phyloP scores from a whole-genome alignment of 2,797 vertebrate genomes.

The Rhinella marina region DNA sequence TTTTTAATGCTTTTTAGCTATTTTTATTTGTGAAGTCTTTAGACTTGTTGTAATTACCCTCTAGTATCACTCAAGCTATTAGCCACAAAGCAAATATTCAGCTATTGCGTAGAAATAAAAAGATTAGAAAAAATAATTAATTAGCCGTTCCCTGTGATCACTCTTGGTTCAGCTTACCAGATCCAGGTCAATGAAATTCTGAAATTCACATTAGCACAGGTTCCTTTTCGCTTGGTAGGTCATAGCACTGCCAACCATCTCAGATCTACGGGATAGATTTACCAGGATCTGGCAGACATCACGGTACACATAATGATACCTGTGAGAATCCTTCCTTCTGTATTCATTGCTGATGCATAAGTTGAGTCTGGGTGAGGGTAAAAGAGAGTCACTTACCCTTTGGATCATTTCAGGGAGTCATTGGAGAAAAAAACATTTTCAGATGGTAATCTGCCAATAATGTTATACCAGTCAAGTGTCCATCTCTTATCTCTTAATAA shows the following conservation, averaged over 20 bases:
- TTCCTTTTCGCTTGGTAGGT: slow-evolving; percentile 51
- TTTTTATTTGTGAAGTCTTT: slow-evolving; percentile 70
- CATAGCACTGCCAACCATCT: slow-evolving; percentile 46
- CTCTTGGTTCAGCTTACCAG: slow-evolving; percentile 65
- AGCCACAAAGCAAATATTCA: slow-evolving; percentile 48
- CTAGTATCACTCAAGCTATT: slow-evolving; percentile 75
- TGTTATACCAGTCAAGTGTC: neutral
- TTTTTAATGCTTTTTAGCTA: slow-evolving; percentile 36
- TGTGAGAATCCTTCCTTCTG: slow-evolving; percentile 50
- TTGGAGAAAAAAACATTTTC: neutral
- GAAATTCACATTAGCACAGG: slow-evolving; percentile 54
- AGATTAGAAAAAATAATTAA: slow-evolving; percentile 69
- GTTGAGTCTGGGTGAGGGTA: slow-evolving; percentile 21
- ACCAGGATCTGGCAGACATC: slow-evolving; percentile 44
- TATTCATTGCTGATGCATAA: slow-evolving; percentile 48
- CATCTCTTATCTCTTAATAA: too few relatives aligned
- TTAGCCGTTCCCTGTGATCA: slow-evolving; percentile 68
- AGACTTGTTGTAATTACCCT: slow-evolving; percentile 73
- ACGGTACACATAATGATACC: slow-evolving; percentile 21
- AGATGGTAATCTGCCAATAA: neutral
- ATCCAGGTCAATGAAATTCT: slow-evolving; percentile 68
- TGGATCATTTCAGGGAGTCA: neutral
- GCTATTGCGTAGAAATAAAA: slow-evolving; percentile 16
- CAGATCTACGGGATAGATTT: slow-evolving; percentile 61
- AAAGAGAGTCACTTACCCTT: slow-evolving; percentile 32